phyloP scores from a whole-genome alignment of 2,113 vertebrate species.

The Gambusia affinis region DNA sequence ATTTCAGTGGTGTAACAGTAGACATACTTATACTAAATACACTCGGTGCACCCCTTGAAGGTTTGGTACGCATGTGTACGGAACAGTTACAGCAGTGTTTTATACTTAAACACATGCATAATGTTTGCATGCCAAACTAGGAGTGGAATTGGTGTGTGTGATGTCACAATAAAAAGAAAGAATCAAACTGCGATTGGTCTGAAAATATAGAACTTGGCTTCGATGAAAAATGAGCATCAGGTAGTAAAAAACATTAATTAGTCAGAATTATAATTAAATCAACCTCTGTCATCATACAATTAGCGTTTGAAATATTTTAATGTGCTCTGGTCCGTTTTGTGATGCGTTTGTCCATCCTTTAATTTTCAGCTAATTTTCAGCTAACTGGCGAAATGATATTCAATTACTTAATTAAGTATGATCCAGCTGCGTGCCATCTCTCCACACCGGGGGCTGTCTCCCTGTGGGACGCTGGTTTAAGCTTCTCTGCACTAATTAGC shows the following conservation, averaged over 20 bases:
- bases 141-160: background rate
- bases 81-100: too few species aligned
- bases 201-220: background rate
- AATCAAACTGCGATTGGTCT: background rate
- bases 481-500: conserved; percentile 77
- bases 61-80: too few species aligned
- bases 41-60: too few species aligned
- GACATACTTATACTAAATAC: too few species aligned
- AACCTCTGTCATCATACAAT: conserved; percentile 46
- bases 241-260: conserved; percentile 31
- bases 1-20: too few species aligned
- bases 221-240: conserved; percentile 21
- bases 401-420: conserved; percentile 84
- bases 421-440: conserved; percentile 83
- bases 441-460: conserved; percentile 74
- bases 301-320: conserved; percentile 58
- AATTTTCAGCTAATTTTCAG: conserved; percentile 80
- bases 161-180: background rate
- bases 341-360: conserved; percentile 77
- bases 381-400: conserved; percentile 81
- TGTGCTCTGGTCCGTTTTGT: conserved; percentile 61
- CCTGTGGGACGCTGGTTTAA: conserved; percentile 73
- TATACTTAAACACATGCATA: background rate
- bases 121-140: background rate
- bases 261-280: conserved; percentile 48